Conservation (phyloP, 2,888 invertebrate species). For the Himalopsyche japonica region DNA sequence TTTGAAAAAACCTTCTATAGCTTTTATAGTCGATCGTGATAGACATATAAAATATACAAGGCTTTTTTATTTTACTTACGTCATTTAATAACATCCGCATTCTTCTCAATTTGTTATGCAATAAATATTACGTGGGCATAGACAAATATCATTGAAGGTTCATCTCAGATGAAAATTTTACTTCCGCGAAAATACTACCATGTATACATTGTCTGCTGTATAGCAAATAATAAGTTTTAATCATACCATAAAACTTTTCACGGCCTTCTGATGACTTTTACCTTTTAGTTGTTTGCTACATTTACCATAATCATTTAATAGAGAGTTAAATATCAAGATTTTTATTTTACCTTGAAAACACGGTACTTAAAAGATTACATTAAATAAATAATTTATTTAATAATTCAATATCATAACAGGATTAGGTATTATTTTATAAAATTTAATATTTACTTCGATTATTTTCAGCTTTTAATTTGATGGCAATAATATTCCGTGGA, state of each 20-base stretch:
- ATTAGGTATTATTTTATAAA: no score
- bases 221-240: not conserved
- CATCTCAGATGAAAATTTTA: not conserved
- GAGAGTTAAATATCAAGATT: not conserved
- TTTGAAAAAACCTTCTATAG: no score
- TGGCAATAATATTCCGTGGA: no score
- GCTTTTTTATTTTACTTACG: not conserved
- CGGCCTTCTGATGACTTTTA: not conserved
- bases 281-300: not conserved
- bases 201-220: not conserved
- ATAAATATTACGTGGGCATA: not conserved
- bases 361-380: not conserved
- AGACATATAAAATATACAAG: no score
- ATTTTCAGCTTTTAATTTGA: no score
- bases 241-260: not conserved
- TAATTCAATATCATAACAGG: no score
- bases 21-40: no score
- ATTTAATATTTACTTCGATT: no score
- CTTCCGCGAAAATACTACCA: not conserved
- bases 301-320: not conserved
- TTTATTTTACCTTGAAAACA: not conserved
- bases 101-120: not conserved
- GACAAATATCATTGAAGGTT: not conserved
- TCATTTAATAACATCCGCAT: not conserved
- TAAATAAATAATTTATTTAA: no score